Base-by-base conservation (phyloP, 2,888 invertebrate species). In the Amphimallon solstitiale region DNA sequence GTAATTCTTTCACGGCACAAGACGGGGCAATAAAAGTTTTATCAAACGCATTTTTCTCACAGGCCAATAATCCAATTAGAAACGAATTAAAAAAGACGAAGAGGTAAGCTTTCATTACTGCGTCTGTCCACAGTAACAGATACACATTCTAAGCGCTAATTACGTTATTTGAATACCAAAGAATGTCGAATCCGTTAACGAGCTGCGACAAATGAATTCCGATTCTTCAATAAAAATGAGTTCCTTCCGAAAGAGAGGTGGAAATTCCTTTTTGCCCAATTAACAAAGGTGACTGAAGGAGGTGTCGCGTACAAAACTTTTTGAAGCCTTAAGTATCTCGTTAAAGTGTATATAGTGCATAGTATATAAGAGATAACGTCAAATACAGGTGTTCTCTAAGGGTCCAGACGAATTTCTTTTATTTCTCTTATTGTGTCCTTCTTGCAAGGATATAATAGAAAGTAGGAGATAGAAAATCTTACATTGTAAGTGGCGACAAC, bases 81-180 rank as follows among this genome's bases (percentile, higher is more conserved):
- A 59, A 59, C 34, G 56, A 59, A 59, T 43, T 43, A 12, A 14
- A 29, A 59, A 34, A 56, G 19, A n/a, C n/a, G n/a, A n/a, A n/a
- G n/a, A n/a, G n/a, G n/a, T n/a, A 14, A 10, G 19, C 15, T 29
- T 29, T 29, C 29, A 9, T 29, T 29, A 29, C 29, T 29, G 29
- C 9, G 29, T 9, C 29, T 29, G 29, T 29, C 29, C 21, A 14
- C 21, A 40, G 56, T 59, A 59, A 59, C 43, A 43, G 56, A 59
- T 54, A 38, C 12, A 19, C n/a, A 14, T 59, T 29, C 29, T 21
- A 14, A 43, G 14, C 56, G 68, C 67, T 70, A 68, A 68, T 68
- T 68, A 68, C 70, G 63, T 68, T 64, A 70, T 70, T 70, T 70
- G 68, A 70, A 70, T 70, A 68, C 68, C 66, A 68, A 68, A 70